phyloP scores from a whole-genome alignment of 2,113 vertebrate genomes.

The Elanus axillaris region DNA sequence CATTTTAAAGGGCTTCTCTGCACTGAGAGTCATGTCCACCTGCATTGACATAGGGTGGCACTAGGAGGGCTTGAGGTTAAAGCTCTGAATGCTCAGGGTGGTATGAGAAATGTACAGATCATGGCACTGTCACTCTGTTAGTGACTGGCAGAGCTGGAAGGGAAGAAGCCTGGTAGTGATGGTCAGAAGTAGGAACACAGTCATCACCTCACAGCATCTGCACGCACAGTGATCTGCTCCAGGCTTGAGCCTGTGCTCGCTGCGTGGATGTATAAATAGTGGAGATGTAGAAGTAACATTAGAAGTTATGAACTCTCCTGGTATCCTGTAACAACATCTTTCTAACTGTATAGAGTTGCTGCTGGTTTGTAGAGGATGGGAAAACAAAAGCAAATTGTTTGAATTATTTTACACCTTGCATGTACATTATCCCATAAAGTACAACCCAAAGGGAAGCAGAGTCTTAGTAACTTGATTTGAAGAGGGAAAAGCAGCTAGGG shows the following conservation, averaged over 20 bases:
- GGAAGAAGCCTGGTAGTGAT: accelerated
- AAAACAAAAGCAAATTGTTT: not conserved
- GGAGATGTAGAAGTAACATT: not conserved
- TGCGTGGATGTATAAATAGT: not conserved
- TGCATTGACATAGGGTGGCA: not conserved
- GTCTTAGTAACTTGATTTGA: too few species aligned
- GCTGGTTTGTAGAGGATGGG: not conserved
- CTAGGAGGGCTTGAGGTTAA: not conserved
- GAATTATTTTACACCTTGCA: not conserved
- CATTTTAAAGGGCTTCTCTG: not conserved
- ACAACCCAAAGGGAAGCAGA: not conserved
- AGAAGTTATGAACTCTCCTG: not conserved
- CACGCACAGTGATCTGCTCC: not conserved
- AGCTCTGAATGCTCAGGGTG: not conserved
- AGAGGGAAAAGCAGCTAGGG: not conserved
- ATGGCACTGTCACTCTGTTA: not conserved
- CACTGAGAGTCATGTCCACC: not conserved
- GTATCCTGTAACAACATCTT: not conserved
- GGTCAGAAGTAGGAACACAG: not conserved
- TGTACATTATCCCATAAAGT: not conserved
- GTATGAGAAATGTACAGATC: accelerated
- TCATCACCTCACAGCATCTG: not conserved
- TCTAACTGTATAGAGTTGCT: not conserved
- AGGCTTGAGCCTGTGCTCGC: not conserved
- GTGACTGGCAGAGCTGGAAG: not conserved